phyloP scores from a whole-genome alignment of 2,888 invertebrate genomes.

The Sicus ferrugineus region DNA sequence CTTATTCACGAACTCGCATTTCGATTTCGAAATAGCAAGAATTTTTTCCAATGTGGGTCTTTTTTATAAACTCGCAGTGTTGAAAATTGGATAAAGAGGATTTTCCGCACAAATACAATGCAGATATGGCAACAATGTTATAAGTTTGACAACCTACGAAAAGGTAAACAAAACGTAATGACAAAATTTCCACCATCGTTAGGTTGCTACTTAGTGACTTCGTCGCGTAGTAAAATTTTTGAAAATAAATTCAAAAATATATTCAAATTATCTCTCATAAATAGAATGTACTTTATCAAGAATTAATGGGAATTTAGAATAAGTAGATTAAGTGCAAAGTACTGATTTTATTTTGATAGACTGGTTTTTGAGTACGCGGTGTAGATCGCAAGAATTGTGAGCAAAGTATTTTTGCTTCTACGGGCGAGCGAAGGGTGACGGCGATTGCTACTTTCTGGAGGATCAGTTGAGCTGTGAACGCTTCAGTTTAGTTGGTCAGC shows the following conservation, averaged over 20 bases:
- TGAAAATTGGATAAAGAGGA: no score
- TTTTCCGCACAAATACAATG: no score
- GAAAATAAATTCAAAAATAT: constrained; percentile 30
- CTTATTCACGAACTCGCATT: no score
- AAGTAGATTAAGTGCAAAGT: constrained; percentile 23
- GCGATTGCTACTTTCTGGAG: not conserved
- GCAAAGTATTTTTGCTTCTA: not conserved
- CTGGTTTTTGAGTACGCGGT: constrained; percentile 1
- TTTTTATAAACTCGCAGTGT: no score
- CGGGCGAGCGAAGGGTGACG: not conserved
- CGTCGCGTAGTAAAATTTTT: constrained; percentile 23
- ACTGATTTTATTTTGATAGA: not conserved
- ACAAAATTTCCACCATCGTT: constrained; percentile 17
- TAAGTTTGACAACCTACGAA: constrained; percentile 11
- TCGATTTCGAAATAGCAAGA: no score
- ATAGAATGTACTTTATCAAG: not conserved
- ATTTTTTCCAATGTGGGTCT: no score
- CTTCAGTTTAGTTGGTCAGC: not conserved
- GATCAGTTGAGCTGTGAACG: not conserved
- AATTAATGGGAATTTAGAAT: not conserved
- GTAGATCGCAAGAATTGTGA: constrained; percentile 19
- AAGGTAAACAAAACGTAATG: constrained; percentile 9
- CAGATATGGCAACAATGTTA: no score
- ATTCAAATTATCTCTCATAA: constrained; percentile 24
- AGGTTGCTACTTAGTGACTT: constrained; percentile 5